Evolutionary conservation across 2,113 vertebrate species (phyloP), one percentile per base, ranked within the genome.

Genomic region (Odocoileus virginianus): DNA sequence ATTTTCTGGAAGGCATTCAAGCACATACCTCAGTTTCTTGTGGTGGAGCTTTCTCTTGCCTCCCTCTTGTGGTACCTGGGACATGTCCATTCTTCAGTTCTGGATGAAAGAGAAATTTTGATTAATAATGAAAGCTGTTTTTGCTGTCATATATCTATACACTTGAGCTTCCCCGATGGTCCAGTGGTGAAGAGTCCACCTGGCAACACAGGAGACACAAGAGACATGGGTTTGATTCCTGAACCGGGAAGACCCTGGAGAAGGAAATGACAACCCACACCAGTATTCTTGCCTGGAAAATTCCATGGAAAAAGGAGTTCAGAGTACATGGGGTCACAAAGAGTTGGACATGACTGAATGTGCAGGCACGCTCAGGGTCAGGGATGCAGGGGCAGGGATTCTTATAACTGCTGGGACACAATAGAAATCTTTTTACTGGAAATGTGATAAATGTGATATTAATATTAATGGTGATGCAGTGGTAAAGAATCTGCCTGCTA

Each of bases 311-410:
- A 76, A 76, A 27, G 36, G 40, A 76, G 3, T 17, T 6, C 25
- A 27, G 5, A 27, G 71, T 76, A 7, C 71, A 76, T 76, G 71
- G 40, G 23, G 6, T 76, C 71, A 43, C 23, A 76, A 76, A 76
- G 36, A 76, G 36, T 27, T 76, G 40, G 71, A 76, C 71, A 43
- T 43, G 71, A 43, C 23, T 76, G 36, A 76, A 43, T 27, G 36
- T 76, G 12, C 23, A 76, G 14, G 71, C 11, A 76, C 3, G 2
- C 12, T 74, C 36, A 19, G 23, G 19, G 2, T 30, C 3, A 2
- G 14, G 7, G 7, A 2, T 2, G 12, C 2, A 6, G 12, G 30
- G 1, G 2, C 23, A 58, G 19, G 7, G 5, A 88, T 27, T 78
- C 13, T 50, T 86, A 55, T 36, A 85, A 79, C 14, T 81, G 54